Evolutionary conservation across 2,888 invertebrate species (phyloP).

Genomic region (Nesidiocoris tenuis): DNA sequence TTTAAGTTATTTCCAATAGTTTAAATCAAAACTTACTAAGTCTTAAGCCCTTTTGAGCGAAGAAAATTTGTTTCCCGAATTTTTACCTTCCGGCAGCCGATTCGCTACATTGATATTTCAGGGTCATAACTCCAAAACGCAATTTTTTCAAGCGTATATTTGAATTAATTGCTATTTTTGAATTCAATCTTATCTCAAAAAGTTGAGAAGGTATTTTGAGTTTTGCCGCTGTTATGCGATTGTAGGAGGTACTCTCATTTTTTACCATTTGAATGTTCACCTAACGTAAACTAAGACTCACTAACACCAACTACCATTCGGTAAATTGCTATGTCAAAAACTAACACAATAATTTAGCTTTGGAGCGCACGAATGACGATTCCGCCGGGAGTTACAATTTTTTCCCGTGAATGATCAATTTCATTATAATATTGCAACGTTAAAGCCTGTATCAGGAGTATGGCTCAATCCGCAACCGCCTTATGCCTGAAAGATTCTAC

Average conservation of each 20-base stretch:
- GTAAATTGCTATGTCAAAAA: not conserved
- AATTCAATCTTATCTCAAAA: not conserved
- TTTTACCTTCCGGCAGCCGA: not conserved
- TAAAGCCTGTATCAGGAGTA: no score
- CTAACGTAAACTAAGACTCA: not conserved
- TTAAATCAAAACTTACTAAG: not conserved
- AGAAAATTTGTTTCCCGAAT: not conserved
- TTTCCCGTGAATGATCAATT: no score
- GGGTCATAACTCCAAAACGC: not conserved
- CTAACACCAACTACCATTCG: not conserved
- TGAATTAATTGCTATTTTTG: not conserved
- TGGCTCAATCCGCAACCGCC: no score
- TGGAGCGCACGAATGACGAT: no score
- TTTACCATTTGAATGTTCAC: constrained; percentile 18
- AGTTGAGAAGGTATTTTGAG: no score
- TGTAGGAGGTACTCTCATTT: no score
- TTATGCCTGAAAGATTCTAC: no score
- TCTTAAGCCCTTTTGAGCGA: not conserved
- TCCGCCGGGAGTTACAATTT: no score
- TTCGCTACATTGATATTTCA: not conserved
- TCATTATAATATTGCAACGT: no score
- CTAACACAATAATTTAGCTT: not conserved
- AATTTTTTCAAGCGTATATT: not conserved
- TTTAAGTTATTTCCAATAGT: not conserved
- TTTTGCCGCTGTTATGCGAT: no score